phyloP scores from a whole-genome alignment of 2,113 vertebrate species.

The Entosphenus tridentatus region DNA sequence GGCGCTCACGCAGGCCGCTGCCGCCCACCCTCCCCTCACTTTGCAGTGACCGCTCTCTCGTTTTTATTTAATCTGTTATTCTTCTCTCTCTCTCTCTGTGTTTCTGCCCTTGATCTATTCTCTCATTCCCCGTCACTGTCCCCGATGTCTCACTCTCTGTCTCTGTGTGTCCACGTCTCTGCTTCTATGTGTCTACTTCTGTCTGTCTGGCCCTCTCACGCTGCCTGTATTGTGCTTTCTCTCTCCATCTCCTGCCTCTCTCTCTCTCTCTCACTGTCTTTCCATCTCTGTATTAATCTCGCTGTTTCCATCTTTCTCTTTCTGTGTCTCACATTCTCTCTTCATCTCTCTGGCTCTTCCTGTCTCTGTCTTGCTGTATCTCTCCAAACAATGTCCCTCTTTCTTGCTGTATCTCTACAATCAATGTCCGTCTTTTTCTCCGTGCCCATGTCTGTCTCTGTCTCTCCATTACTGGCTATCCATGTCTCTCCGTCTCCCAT shows the following conservation, averaged over 20 bases:
- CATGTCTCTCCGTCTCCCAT: constrained; percentile 31
- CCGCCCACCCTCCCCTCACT: constrained; percentile 15
- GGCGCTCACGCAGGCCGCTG: constrained; percentile 9
- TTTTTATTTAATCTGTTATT: not conserved
- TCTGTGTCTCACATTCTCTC: constrained; percentile 31
- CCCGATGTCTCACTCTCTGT: constrained; percentile 4
- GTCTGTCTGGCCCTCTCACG: constrained; percentile 16
- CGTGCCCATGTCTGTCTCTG: too few species aligned
- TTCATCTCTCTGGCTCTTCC: constrained; percentile 25
- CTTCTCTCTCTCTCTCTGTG: constrained; percentile 1
- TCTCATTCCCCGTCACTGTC: not conserved
- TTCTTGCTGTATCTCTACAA: too few species aligned
- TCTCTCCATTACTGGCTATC: constrained; percentile 14
- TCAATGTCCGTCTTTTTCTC: too few species aligned
- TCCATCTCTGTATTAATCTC: constrained; percentile 29
- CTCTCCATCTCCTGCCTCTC: constrained; percentile 50
- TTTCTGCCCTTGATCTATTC: not conserved
- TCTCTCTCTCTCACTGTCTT: constrained; percentile 17
- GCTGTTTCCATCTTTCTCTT: constrained; percentile 32
- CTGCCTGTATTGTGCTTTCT: constrained; percentile 17
- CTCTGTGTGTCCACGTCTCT: constrained; percentile 11
- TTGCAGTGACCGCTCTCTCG: constrained; percentile 9
- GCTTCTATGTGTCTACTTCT: constrained; percentile 21
- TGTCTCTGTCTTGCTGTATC: too few species aligned
- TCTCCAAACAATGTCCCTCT: too few species aligned